Evolutionary conservation across 2,797 vertebrate genomes (phyloP).

Genomic region (Helarctos malayanus): DNA sequence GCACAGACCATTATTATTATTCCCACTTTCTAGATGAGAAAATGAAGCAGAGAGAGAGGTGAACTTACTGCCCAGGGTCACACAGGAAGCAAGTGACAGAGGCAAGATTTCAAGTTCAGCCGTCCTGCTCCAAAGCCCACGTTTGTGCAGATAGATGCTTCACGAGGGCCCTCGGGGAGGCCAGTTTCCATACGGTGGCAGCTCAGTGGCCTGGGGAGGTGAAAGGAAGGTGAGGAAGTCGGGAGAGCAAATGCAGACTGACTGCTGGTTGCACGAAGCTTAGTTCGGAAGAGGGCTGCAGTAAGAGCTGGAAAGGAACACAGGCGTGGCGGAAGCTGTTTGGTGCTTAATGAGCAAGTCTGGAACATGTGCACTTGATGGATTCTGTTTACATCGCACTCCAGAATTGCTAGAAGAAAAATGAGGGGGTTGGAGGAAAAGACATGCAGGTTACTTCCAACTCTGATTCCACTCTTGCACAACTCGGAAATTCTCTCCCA

Average conservation of each 20-base stretch:
- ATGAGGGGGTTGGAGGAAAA: constrained; percentile 57
- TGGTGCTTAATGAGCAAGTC: constrained; percentile 56
- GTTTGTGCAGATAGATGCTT: background rate
- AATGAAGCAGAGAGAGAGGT: background rate
- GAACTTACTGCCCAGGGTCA: background rate
- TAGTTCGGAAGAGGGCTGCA: too few species aligned
- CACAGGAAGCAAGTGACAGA: background rate
- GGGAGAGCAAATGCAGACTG: background rate
- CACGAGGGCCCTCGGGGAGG: background rate
- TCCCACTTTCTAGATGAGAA: background rate
- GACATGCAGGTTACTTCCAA: background rate
- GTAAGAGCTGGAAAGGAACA: background rate
- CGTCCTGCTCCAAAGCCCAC: background rate
- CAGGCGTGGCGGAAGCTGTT: constrained; percentile 12
- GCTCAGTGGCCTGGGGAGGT: background rate
- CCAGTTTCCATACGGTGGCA: background rate
- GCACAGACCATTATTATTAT: background rate
- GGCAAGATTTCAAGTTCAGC: background rate
- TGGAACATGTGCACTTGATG: constrained; percentile 3
- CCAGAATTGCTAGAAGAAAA: constrained; percentile 64
- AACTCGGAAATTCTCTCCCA: constrained; percentile 17
- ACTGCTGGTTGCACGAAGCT: background rate
- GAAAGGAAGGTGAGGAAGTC: background rate
- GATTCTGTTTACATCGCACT: constrained; percentile 74
- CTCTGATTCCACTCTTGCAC: constrained; percentile 33